Evolutionary conservation across 2,113 vertebrate species (phyloP), one percentile per base, ranked within the genome.

Genomic region (Galeopterus variegatus): DNA sequence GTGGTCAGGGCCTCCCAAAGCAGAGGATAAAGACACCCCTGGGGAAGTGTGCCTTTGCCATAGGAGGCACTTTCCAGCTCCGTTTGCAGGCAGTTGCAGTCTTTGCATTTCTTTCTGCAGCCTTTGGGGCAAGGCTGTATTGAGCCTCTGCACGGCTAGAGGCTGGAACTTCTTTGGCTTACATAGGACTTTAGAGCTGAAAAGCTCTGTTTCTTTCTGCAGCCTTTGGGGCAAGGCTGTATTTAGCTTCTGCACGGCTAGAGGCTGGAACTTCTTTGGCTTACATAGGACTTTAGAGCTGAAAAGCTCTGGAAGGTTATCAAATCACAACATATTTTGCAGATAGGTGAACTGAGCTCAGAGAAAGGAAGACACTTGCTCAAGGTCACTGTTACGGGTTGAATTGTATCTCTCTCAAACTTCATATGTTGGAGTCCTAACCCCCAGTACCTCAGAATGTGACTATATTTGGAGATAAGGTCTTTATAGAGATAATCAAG

Each of bases 41-140:
- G 17, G 41, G 12, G 4, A 79, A 28, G 8, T 18, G 8, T 0
- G 3, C 6, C 21, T 64, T 80, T 24, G 3, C 26, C 1, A 0
- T 12, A 14, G 21, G 15, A 60, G 41, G 13, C 50, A 33, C 24
- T 1, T 50, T 73, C 73, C 58, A 19, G 7, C 26, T 13, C 14
- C 15, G 24, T 10, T 12, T 24, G 1, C 45, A 17, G 23, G 23
- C 48, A n/a, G 0, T 60, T 9, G 48, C 33, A n/a, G 18, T 48
- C 81, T 64, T 28, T 28, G 31, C 4, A 6, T 86, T 33, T 52
- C 19, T 60, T 70, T 87, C n/a, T 14, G 1, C 5, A 83, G 36
- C 3, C 17, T 70, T 88, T 79, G 5, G 21, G 76, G 0, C 5
- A 45, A 62, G 6, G 1, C 26, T 62, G 5, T 8, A 14, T 45